phyloP scores from a whole-genome alignment of 2,797 vertebrate species.

The Buphagus erythrorhynchus region DNA sequence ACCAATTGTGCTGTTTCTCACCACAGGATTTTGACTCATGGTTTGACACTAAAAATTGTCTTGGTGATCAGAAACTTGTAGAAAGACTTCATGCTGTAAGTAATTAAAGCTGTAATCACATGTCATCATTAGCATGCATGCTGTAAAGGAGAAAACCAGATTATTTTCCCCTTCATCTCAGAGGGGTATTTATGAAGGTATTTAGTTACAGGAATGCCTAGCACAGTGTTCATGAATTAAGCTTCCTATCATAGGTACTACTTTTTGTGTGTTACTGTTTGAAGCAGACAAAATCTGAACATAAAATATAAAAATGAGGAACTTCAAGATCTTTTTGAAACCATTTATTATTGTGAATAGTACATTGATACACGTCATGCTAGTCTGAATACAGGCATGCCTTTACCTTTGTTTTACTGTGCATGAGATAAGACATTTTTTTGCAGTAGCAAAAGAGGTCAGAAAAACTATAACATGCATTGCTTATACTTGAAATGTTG shows the following conservation, averaged over 20 bases:
- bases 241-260: neutral
- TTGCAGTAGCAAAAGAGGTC: neutral
- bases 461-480: neutral
- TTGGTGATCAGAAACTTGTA: constrained; percentile 89
- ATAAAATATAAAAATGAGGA: neutral
- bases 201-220: neutral
- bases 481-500: neutral
- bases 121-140: neutral
- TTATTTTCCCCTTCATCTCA: neutral
- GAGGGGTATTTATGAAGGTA: neutral
- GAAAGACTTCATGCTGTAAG: constrained; percentile 89
- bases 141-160: neutral
- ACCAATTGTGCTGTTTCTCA: constrained; percentile 10
- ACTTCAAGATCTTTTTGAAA: neutral
- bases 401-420: neutral
- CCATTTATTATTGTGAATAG: neutral
- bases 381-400: neutral
- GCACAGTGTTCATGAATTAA: neutral
- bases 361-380: neutral
- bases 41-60: constrained; percentile 92
- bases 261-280: neutral
- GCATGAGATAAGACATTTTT: neutral
- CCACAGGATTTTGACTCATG: constrained; percentile 89
- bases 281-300: neutral
- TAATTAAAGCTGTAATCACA: constrained; percentile 24